A percentile compares a stretch with the other conserved stretches of the same genome.
phyloP scores from a whole-genome alignment of 2,888 invertebrate species.

The Leptogaster cylindrica region DNA sequence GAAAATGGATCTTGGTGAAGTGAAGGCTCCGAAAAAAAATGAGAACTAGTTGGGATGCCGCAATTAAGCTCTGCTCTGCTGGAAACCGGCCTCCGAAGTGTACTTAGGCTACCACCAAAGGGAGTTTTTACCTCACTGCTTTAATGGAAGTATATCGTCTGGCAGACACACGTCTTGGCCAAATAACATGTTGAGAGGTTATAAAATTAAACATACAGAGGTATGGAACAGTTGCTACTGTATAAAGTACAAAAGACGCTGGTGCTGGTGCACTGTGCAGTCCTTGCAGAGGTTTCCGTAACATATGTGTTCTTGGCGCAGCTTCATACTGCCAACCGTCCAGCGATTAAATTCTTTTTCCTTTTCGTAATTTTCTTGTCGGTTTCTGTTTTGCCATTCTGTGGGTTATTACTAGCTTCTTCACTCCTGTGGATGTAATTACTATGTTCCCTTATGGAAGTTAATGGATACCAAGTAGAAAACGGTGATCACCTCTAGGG shows the following conservation, averaged over 20 bases:
- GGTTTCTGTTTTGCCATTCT: constrained; percentile 39
- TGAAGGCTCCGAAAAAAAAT: constrained; percentile 43
- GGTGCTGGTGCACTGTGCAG: constrained; percentile 20
- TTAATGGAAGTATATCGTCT: constrained; percentile 50
- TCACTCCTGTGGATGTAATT: constrained; percentile 46
- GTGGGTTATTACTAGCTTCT: constrained; percentile 36
- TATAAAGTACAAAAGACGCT: constrained; percentile 18
- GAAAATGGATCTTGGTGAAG: too few species aligned
- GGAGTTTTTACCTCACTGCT: constrained; percentile 22
- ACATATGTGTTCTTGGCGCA: constrained; percentile 36
- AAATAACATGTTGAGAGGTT: constrained; percentile 52
- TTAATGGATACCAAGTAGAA: constrained; percentile 45
- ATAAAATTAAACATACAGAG: constrained; percentile 52
- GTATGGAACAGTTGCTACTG: constrained; percentile 51
- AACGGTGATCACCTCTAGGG: constrained; percentile 40
- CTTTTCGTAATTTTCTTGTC: constrained; percentile 47
- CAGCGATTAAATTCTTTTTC: constrained; percentile 46
- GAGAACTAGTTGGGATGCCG: constrained; percentile 46
- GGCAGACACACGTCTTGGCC: constrained; percentile 53
- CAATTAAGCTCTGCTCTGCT: constrained; percentile 44
- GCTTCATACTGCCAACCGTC: constrained; percentile 7
- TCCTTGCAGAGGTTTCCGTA: constrained; percentile 23
- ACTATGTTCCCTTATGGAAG: constrained; percentile 46
- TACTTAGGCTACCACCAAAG: constrained; percentile 17
- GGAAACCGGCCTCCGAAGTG: constrained; percentile 35